Evolutionary conservation across 2,797 vertebrate genomes (phyloP).

Genomic region (Coregonus suidteri): DNA sequence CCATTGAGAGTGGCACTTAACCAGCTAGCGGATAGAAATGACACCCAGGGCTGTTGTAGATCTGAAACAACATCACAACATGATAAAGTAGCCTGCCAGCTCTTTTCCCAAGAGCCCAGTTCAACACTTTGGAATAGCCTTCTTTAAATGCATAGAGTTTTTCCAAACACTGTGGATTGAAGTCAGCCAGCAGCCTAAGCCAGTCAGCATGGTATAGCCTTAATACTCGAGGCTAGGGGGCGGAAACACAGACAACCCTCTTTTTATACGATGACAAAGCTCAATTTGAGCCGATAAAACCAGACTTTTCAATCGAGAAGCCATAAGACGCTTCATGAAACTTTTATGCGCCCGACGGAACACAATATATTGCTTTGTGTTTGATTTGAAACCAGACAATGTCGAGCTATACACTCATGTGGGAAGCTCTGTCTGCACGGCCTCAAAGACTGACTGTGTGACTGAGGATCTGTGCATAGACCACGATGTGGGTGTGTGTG

Average conservation of each 20-base stretch:
- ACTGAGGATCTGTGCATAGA: constrained; percentile 9
- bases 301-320: constrained; percentile 50
- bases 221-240: constrained; percentile 27
- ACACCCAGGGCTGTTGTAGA: neutral
- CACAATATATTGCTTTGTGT: constrained; percentile 35
- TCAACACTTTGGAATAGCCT: constrained; percentile 26
- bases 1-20: neutral
- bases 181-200: constrained; percentile 31
- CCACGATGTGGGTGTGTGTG: constrained; percentile 1
- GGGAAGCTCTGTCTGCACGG: neutral
- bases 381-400: constrained; percentile 18
- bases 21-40: constrained; percentile 12
- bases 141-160: constrained; percentile 53
- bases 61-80: neutral
- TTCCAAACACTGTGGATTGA: constrained; percentile 14
- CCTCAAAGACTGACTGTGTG: constrained; percentile 7
- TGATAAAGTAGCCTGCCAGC: constrained; percentile 12
- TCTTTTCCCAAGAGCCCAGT: constrained; percentile 24
- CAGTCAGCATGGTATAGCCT: constrained; percentile 16
- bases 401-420: neutral
- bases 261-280: constrained; percentile 45
- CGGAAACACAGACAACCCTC: constrained; percentile 23
- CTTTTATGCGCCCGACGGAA: constrained; percentile 47
- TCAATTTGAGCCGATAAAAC: constrained; percentile 56
- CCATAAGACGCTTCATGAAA: constrained; percentile 52